Conservation (phyloP, 1,140 invertebrate genomes). For the Rhynchophorus ferrugineus region DNA sequence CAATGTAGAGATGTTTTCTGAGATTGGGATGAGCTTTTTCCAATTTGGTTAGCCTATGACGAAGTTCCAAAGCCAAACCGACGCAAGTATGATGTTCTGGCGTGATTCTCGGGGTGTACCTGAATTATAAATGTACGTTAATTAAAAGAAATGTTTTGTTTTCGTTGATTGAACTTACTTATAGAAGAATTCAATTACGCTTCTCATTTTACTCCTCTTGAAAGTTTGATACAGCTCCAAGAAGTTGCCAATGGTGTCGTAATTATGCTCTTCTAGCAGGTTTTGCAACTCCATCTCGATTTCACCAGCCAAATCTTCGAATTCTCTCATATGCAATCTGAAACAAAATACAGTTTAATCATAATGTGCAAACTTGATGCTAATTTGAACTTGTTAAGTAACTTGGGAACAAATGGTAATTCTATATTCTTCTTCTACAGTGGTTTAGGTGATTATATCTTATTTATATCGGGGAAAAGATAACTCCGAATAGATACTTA, state of each 20-base stretch:
- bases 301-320: constrained; percentile 68
- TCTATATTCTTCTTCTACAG: no score
- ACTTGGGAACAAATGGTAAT: no score
- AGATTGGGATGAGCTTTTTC: constrained; percentile 57
- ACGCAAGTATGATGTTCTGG: constrained; percentile 78
- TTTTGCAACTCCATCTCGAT: constrained; percentile 70
- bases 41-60: constrained; percentile 51
- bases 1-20: constrained; percentile 59
- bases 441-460: no score
- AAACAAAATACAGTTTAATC: neutral
- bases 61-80: constrained; percentile 72
- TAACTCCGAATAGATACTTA: no score
- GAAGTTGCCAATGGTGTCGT: constrained; percentile 82
- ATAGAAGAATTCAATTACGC: constrained; percentile 60
- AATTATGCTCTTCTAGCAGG: constrained; percentile 70
- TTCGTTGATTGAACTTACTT: constrained; percentile 32
- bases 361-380: no score
- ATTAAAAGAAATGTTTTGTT: neutral
- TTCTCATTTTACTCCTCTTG: constrained; percentile 51
- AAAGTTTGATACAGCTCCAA: constrained; percentile 69
- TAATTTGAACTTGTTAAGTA: no score
- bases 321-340: constrained; percentile 52
- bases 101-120: constrained; percentile 62
- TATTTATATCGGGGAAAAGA: no score
- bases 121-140: constrained; percentile 16